A percentile compares a stretch with the other conserved stretches of the same genome.
Evolutionary conservation across 2,888 invertebrate genomes (phyloP).

Genomic region (Drosophila picticornis): DNA sequence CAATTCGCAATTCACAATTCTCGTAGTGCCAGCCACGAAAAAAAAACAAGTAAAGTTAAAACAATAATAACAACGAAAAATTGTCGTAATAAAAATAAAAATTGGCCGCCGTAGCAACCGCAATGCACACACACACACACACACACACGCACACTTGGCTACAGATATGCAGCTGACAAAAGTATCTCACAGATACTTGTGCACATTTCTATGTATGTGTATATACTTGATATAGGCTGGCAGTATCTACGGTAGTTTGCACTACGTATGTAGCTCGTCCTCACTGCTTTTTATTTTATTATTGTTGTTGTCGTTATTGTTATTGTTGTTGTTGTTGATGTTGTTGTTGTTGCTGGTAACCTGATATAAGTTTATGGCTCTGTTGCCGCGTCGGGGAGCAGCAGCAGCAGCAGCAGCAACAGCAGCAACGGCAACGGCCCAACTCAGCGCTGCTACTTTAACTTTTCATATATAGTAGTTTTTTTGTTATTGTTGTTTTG

Average conservation of each 20-base stretch:
- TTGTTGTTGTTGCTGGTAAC: slow-evolving; percentile 67
- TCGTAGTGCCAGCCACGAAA: slow-evolving; percentile 26
- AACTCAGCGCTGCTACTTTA: slow-evolving; percentile 75
- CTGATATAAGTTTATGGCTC: slow-evolving; percentile 79
- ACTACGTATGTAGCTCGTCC: slow-evolving; percentile 52
- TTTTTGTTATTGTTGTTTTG: slow-evolving; percentile 15
- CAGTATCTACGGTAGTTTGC: slow-evolving; percentile 69
- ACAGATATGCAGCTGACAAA: slow-evolving; percentile 58
- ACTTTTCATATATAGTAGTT: slow-evolving; percentile 67
- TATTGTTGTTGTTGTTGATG: slow-evolving; percentile 15
- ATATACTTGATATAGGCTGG: slow-evolving; percentile 29
- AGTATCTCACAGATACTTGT: slow-evolving; percentile 75
- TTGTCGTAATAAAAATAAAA: slow-evolving; percentile 72
- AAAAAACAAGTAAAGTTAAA: slow-evolving; percentile 29
- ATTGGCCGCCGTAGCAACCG: slow-evolving; percentile 68
- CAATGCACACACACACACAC: slow-evolving; percentile 51
- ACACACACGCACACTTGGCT: slow-evolving; percentile 12
- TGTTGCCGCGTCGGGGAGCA: slow-evolving; percentile 70
- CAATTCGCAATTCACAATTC: slow-evolving; percentile 30
- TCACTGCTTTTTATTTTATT: slow-evolving; percentile 47
- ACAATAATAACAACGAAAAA: slow-evolving; percentile 61
- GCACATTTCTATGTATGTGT: neutral
- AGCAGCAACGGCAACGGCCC: slow-evolving; percentile 29
- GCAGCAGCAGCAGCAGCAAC: slow-evolving; percentile 16
- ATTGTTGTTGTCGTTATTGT: slow-evolving; percentile 6